Percentiles rank a stretch among this genome's conserved stretches.
Evolutionary conservation across 1,140 invertebrate genomes (phyloP).

Genomic region (Paraescarpia echinospica): DNA sequence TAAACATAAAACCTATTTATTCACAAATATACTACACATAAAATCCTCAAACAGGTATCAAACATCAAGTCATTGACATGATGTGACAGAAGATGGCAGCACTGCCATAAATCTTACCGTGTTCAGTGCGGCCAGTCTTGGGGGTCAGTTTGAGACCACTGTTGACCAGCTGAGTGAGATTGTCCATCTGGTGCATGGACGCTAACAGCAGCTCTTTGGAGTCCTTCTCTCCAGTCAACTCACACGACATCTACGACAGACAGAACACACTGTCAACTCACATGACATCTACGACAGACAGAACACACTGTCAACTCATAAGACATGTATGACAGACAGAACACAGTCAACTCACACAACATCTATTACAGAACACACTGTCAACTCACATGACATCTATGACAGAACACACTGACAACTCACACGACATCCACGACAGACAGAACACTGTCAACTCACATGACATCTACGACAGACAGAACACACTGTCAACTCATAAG

Average conservation of each 20-base stretch:
- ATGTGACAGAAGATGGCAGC: background rate
- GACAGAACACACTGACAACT: background rate
- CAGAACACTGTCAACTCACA: background rate
- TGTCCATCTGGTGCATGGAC: conserved; percentile 5
- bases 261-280: background rate
- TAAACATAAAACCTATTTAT: no score
- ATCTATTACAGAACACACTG: background rate
- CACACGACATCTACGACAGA: conserved; percentile 8
- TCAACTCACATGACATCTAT: background rate
- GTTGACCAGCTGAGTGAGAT: background rate
- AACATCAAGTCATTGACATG: background rate
- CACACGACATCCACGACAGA: background rate
- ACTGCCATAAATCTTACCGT: background rate
- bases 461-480: background rate
- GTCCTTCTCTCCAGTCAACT: conserved; percentile 8
- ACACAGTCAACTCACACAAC: background rate
- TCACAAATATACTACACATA: no score
- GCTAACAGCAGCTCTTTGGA: background rate
- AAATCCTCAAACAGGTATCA: no score
- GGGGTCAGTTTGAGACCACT: background rate
- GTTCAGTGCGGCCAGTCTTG: background rate
- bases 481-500: background rate
- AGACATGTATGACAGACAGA: background rate
- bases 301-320: background rate
- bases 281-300: background rate